Percentiles rank a stretch among this genome's conserved stretches.
Conservation (phyloP, 1,140 invertebrate species). For the Saccostrea cuccullata region DNA sequence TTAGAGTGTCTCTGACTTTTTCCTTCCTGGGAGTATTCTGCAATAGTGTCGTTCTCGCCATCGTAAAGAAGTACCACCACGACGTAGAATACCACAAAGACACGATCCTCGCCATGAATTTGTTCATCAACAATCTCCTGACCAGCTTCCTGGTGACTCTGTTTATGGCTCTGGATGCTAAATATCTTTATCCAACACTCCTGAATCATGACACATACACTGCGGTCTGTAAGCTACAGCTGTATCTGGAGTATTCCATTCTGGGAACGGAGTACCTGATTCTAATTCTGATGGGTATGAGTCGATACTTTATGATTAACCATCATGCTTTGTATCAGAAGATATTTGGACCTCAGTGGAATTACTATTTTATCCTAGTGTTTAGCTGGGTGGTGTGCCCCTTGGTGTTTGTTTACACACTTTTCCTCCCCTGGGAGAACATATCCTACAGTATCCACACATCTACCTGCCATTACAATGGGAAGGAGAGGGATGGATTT, state of each 20-base stretch:
- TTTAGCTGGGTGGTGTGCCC: conserved; percentile 21
- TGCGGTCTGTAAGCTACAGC: not conserved
- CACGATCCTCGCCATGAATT: not conserved
- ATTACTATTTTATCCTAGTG: not conserved
- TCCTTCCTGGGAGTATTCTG: not conserved
- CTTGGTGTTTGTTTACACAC: not conserved
- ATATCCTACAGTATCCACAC: not conserved
- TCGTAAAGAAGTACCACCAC: not conserved
- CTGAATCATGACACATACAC: not conserved
- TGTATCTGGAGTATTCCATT: conserved; percentile 20
- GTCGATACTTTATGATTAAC: conserved; percentile 20
- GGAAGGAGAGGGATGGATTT: not conserved
- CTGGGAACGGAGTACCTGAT: conserved; percentile 7
- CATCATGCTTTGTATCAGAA: not conserved
- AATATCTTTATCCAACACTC: not conserved
- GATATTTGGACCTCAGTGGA: not conserved
- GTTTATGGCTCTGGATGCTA: conserved; percentile 6
- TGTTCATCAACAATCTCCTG: conserved; percentile 25
- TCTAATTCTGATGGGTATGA: conserved; percentile 14
- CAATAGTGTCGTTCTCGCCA: not conserved
- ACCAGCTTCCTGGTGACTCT: not conserved
- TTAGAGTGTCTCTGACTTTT: not conserved
- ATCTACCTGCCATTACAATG: not conserved
- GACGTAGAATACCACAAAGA: conserved; percentile 1
- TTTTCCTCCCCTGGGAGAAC: not conserved